Base-by-base conservation (phyloP, 1,140 invertebrate species). In the Aphidius gifuensis region DNA sequence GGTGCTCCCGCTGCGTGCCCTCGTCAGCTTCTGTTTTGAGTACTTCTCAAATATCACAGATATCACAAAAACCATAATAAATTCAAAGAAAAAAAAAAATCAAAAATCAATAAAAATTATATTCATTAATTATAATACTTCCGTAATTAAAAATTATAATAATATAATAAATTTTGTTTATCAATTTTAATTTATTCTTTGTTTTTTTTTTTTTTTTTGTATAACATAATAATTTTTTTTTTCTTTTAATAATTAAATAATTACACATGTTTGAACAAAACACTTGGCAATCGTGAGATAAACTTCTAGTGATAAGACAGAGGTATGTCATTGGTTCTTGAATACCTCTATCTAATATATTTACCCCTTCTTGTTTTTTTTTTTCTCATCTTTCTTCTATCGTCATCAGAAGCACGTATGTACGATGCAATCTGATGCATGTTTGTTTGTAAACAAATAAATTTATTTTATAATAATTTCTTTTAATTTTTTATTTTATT, bases 1-100 rank as follows among this genome's bases (percentile, higher is more conserved):
- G 78, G 71, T 69, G 74, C 75, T 69, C 76, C 76, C 74, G 76
- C 76, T 80, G 76, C 67, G 77, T 78, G 71, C 58, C 69, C 50
- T 54, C 21, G 44, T 23, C 54, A 66, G 65, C 67, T 71, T 75
- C 71, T 70, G 70, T 73, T 71, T 69, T 70, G 70, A 70, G 67
- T 66, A 62, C 67, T 70, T 72, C 69, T 68, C 53, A 71, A 73
- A 71, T 68, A 32, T 32, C 23, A 32, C 23, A 32, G 23, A 32
- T 32, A 32, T 32, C 2, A 3, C 23, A 4, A 32, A 32, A 32
- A 32, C 2, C 2, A 32, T 3, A 32, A 32, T 3, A 32, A 32
- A 32, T 32, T 32, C 1, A 1, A 32, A 32, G 23, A 32, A 32
- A 32, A 32, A 3, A 3, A 32, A 32, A 32, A 32, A 4, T 16